Base-by-base conservation (phyloP, 2,888 invertebrate genomes). In the Microplitis manilae region DNA sequence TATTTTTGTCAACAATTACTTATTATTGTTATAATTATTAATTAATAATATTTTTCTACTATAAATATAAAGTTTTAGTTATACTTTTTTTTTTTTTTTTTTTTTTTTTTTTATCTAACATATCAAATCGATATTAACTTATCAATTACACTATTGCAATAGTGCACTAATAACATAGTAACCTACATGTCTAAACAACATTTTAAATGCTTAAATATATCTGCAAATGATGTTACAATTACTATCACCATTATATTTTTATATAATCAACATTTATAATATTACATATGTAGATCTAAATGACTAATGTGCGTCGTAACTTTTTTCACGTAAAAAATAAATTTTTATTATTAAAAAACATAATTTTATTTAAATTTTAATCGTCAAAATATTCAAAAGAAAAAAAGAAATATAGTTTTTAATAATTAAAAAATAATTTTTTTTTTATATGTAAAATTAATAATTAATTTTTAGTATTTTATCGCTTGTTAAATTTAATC, bases 1-100 rank as follows among this genome's bases (percentile, higher is more conserved):
- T 82, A 85, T 83, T 50, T 8, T 50, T 50, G 50, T 50, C 50
- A 50, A 50, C 50, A 50, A 50, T 50, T 50, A 50, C 9, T 50
- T 5, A 5, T 50, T 50, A 50, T 50, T 50, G 50, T 50, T 50
- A 82, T 39, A 77, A 82, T 78, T 83, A 81, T 81, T 81, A 81
- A 74, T 81, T 76, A 72, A 73, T 68, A 80, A 70, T 73, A 70
- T 40, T 68, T 68, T 71, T 73, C 64, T 17, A 41, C 20, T 13
- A 68, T 41, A 41, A 68, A 41, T 41, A 72, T 61, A 17, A 72
- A 72, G 39, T 40, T 62, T 72, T 62, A 72, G 5, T 72, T 30
- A 61, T 39, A 59, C 60, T 13, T 50, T 59, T 70, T 70, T 13
- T 50, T 59, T 70, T n/a, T 70, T 0, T 30, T 4, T 30, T 30